Percentiles rank a stretch among this genome's conserved stretches.
These are phyloP conservation scores for Punctoribates punctum DNA, from an alignment of 2,888 invertebrate species.

Conservation along the genomic window DNA sequence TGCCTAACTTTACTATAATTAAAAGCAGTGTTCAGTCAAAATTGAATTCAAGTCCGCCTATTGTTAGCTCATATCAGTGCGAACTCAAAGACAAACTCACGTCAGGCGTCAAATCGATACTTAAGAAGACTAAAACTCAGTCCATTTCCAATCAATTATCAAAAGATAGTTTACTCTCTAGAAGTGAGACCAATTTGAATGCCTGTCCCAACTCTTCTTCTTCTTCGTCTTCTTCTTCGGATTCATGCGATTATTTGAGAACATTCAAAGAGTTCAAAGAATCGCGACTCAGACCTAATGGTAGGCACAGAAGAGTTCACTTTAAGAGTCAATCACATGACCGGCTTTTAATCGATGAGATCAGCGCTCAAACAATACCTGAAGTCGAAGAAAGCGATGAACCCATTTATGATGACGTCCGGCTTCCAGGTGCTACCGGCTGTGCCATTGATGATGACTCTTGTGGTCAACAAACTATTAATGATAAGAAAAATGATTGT, in stretches of 20 bases:
- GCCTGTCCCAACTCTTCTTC: too few relatives aligned
- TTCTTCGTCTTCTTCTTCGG: not conserved
- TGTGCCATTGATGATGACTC: not conserved
- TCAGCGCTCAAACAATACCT: slow-evolving; percentile 33
- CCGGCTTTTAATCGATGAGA: slow-evolving; percentile 34
- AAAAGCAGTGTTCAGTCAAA: not conserved
- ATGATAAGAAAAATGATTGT: not conserved
- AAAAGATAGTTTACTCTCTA: not conserved
- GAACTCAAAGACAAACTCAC: slow-evolving; percentile 40
- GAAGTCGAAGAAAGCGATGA: slow-evolving; percentile 39
- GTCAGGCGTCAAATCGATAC: slow-evolving; percentile 46
- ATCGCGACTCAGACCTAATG: not conserved
- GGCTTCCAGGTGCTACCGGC: not conserved
- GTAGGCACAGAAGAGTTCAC: slow-evolving; percentile 29
- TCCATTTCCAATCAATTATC: not conserved
- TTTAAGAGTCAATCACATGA: slow-evolving; percentile 32
- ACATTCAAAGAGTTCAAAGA: slow-evolving; percentile 35
- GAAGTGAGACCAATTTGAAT: not conserved
- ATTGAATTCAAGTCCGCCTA: not conserved
- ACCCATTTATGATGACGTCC: slow-evolving; percentile 41
- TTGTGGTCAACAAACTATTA: not conserved
- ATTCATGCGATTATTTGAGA: slow-evolving; percentile 10
- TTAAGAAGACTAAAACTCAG: slow-evolving; percentile 45
- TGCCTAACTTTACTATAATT: too few relatives aligned
- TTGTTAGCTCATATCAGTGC: not conserved